phyloP scores from a whole-genome alignment of 1,140 invertebrate genomes.

The Drosophila busckii region DNA sequence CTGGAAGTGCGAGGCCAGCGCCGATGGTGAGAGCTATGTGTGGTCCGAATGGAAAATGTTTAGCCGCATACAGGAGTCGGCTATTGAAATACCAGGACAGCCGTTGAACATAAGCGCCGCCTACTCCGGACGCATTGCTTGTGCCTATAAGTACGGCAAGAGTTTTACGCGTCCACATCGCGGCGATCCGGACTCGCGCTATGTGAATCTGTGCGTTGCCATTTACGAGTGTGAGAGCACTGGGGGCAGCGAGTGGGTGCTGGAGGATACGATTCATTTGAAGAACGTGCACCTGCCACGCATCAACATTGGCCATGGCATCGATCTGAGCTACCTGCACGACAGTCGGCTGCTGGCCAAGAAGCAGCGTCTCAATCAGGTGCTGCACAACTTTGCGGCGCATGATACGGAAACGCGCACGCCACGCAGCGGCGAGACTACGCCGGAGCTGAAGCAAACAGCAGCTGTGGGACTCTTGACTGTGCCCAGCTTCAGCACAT shows the following conservation, averaged over 20 bases:
- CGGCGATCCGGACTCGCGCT: slow-evolving; percentile 89
- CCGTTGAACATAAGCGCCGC: slow-evolving; percentile 97
- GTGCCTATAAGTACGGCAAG: slow-evolving; percentile 95
- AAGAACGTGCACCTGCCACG: slow-evolving; percentile 92
- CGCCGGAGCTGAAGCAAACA: slow-evolving; percentile 48
- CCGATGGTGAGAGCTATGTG: slow-evolving; percentile 84
- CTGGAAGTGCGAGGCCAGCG: slow-evolving; percentile 87
- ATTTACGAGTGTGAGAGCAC: slow-evolving; percentile 99
- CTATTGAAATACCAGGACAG: slow-evolving; percentile 91
- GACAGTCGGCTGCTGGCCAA: slow-evolving; percentile 89
- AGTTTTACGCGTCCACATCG: slow-evolving; percentile 90
- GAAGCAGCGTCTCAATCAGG: slow-evolving; percentile 87
- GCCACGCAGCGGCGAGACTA: slow-evolving; percentile 80
- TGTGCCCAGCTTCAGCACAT: slow-evolving; percentile 94
- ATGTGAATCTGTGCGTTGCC: slow-evolving; percentile 96
- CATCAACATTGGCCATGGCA: slow-evolving; percentile 88
- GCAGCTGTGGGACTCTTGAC: slow-evolving; percentile 85
- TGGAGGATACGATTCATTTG: slow-evolving; percentile 97
- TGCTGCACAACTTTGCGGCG: slow-evolving; percentile 82
- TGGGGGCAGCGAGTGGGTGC: slow-evolving; percentile 98
- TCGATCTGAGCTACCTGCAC: slow-evolving; percentile 90
- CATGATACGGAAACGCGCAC: slow-evolving; percentile 81
- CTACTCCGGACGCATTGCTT: slow-evolving; percentile 97
- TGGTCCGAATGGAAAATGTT: slow-evolving; percentile 96
- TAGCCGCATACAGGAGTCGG: slow-evolving; percentile 89